Evolutionary conservation across 2,888 invertebrate species (phyloP).

Genomic region (Caenorhabditis sulstoni): DNA sequence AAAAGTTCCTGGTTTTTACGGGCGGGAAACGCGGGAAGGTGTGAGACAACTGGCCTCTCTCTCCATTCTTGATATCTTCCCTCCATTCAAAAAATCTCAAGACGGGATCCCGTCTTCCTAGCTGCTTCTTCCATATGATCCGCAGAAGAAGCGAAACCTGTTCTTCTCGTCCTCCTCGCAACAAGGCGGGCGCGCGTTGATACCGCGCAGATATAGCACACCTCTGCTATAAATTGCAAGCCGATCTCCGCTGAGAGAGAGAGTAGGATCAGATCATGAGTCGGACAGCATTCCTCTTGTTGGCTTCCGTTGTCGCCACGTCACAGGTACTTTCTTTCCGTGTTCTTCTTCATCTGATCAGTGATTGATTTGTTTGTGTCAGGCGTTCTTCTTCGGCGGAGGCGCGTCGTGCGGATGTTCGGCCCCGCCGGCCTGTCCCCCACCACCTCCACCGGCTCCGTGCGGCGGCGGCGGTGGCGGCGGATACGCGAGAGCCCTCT

Average conservation of each 20-base stretch:
- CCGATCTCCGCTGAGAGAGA: background rate
- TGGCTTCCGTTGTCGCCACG: constrained; percentile 8
- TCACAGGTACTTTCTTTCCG: constrained; percentile 24
- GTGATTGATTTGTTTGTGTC: background rate
- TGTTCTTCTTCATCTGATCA: constrained; percentile 14
- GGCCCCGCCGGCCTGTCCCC: constrained; percentile 62
- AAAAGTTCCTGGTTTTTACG: background rate
- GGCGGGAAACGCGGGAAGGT: no score
- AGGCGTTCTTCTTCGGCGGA: constrained; percentile 71
- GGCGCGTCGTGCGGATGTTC: constrained; percentile 63
- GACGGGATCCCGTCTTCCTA: constrained; percentile 24
- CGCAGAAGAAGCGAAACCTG: constrained; percentile 32
- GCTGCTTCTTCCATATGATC: constrained; percentile 29
- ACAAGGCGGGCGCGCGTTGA: constrained; percentile 35
- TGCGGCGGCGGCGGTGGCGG: constrained; percentile 59
- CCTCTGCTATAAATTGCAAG: constrained; percentile 56
- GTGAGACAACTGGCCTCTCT: background rate
- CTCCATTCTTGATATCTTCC: background rate
- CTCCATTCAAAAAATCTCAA: constrained; percentile 7
- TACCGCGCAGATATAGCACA: constrained; percentile 40
- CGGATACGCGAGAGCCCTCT: constrained; percentile 40
- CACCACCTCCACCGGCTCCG: constrained; percentile 61
- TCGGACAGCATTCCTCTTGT: constrained; percentile 12
- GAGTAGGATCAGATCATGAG: background rate
- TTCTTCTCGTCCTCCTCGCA: constrained; percentile 34